phyloP scores from a whole-genome alignment of 2,888 invertebrate genomes.

The Nemapogon koenigi region DNA sequence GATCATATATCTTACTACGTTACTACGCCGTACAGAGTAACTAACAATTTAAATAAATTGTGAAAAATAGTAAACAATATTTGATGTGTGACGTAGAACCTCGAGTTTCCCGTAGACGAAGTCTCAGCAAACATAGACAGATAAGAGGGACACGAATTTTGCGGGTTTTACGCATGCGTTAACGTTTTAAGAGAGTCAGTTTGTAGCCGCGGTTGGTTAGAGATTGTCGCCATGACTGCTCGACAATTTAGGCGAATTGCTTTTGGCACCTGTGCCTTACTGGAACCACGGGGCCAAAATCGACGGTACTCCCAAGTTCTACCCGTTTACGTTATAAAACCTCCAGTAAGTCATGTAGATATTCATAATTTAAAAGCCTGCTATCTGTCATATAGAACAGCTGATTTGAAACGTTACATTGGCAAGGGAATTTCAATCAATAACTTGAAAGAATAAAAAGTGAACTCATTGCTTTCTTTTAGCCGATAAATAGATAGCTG shows the following conservation, averaged over 20 bases:
- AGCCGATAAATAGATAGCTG: no score
- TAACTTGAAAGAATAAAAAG: neutral
- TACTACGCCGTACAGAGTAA: no score
- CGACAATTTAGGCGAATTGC: constrained; percentile 45
- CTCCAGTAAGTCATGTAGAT: constrained; percentile 52
- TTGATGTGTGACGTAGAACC: constrained; percentile 1
- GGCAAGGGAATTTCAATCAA: constrained; percentile 8
- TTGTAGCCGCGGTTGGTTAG: constrained; percentile 17
- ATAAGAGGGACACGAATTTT: constrained; percentile 21
- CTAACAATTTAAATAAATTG: no score
- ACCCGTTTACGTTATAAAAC: constrained; percentile 49
- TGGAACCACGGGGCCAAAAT: constrained; percentile 30
- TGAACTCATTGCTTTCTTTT: neutral
- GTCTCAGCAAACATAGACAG: constrained; percentile 5
- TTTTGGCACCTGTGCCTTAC: constrained; percentile 25
- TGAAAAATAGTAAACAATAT: constrained; percentile 1
- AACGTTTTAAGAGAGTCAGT: constrained; percentile 27
- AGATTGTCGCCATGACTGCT: constrained; percentile 2
- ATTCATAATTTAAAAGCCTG: no score
- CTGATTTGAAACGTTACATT: neutral
- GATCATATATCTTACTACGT: no score
- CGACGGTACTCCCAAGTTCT: constrained; percentile 53
- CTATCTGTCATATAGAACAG: no score
- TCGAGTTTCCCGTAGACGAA: constrained; percentile 2
- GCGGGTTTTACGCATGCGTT: constrained; percentile 29